Evolutionary conservation across 2,113 vertebrate genomes (phyloP).

Genomic region (Acrocephalus arundinaceus): DNA sequence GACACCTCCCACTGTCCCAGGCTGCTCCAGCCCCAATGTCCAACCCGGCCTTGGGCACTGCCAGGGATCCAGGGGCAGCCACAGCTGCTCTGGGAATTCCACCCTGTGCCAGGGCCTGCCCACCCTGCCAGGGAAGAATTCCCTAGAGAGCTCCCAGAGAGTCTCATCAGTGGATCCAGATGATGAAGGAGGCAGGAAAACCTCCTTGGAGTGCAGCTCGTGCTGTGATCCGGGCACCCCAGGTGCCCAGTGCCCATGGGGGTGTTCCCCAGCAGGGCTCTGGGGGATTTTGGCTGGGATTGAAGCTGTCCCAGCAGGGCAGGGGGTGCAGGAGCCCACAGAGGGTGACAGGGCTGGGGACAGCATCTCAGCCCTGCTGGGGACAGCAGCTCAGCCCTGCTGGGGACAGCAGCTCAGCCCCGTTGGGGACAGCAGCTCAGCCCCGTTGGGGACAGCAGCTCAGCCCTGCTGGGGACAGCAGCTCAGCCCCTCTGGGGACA

Average conservation of each 20-base stretch:
- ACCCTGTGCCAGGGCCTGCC: neutral
- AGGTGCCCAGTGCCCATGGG: fast-evolving
- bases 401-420: no score
- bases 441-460: no score
- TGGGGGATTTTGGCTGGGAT: neutral
- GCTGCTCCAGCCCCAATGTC: neutral
- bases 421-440: no score
- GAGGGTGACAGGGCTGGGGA: neutral
- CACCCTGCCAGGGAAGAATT: neutral
- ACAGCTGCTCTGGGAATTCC: no score
- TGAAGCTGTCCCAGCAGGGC: neutral
- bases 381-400: no score
- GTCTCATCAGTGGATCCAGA: fast-evolving
- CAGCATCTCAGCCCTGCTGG: no score
- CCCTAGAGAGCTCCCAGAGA: neutral
- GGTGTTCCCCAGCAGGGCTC: neutral
- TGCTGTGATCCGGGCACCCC: neutral
- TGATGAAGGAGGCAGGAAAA: neutral
- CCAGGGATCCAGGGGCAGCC: neutral
- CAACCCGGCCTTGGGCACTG: neutral
- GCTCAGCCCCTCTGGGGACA: no score
- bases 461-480: no score
- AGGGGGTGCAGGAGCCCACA: fast-evolving
- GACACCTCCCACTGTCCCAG: neutral
- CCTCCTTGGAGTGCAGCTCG: no score